phyloP scores from a whole-genome alignment of 2,113 vertebrate genomes.

The Sitta europaea region DNA sequence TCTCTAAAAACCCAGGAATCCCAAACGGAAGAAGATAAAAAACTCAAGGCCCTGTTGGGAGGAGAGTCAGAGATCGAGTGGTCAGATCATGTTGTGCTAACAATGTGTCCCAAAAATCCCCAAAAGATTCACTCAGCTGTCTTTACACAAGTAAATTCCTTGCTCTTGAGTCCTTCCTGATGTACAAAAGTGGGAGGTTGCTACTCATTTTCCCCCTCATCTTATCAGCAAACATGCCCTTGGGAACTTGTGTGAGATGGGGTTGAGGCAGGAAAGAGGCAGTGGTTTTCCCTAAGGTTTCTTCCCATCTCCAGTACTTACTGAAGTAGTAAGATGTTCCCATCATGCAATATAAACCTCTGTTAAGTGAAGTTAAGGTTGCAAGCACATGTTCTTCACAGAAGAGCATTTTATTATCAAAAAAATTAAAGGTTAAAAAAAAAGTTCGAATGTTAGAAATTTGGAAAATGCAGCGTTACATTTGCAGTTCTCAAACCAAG shows the following conservation, averaged over 20 bases:
- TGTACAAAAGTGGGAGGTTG: neutral
- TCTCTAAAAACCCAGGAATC: neutral
- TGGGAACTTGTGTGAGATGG: neutral
- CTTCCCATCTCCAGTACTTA: neutral
- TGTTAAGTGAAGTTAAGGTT: slow-evolving; percentile 45
- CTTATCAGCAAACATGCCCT: neutral
- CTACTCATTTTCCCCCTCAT: neutral
- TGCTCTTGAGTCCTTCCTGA: neutral
- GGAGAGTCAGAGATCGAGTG: neutral
- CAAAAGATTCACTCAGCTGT: neutral
- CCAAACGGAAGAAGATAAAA: neutral
- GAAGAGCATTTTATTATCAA: slow-evolving; percentile 9
- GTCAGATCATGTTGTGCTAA: neutral
- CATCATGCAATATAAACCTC: slow-evolving; percentile 34
- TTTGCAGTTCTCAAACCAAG: slow-evolving; percentile 45
- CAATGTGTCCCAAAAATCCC: neutral
- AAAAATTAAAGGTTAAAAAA: slow-evolving; percentile 14
- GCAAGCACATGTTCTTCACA: slow-evolving; percentile 1
- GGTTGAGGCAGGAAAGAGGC: neutral
- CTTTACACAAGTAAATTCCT: neutral
- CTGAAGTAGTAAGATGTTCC: neutral
- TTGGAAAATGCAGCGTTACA: neutral
- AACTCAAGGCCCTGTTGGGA: neutral
- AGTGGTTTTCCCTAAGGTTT: neutral
- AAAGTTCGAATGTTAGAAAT: slow-evolving; percentile 18